Conservation (phyloP, 2,797 vertebrate genomes). For the Scarus forsteni region DNA sequence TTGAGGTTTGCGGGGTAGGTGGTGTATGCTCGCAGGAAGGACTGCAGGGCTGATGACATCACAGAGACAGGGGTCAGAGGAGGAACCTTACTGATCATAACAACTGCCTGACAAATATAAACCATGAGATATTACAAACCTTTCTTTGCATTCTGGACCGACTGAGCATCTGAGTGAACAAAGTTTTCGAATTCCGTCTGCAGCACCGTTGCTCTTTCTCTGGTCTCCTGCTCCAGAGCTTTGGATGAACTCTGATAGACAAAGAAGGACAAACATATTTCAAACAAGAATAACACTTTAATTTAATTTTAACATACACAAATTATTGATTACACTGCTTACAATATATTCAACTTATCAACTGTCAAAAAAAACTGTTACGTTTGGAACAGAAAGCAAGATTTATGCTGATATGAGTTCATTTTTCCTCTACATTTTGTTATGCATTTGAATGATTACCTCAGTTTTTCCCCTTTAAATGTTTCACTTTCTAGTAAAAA, state of each 20-base stretch:
- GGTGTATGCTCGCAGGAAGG: slow-evolving; percentile 92
- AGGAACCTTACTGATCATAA: no score
- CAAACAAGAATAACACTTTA: no score
- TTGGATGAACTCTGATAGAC: slow-evolving; percentile 78
- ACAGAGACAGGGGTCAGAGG: slow-evolving; percentile 4
- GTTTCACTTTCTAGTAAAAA: no score
- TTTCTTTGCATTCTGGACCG: slow-evolving; percentile 88
- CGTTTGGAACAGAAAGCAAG: no score
- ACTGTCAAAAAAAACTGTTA: no score
- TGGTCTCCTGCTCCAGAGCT: slow-evolving; percentile 85
- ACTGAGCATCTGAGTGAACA: slow-evolving; percentile 83
- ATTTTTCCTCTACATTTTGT: no score
- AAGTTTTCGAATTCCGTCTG: slow-evolving; percentile 93
- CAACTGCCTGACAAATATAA: neutral
- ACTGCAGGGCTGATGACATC: slow-evolving; percentile 90
- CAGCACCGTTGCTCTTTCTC: slow-evolving; percentile 89
- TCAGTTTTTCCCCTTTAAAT: no score
- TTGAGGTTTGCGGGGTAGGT: slow-evolving; percentile 91
- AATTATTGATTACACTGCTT: no score
- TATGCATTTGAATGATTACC: no score
- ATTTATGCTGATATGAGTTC: no score
- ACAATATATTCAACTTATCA: no score
- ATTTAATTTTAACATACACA: no score
- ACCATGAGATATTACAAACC: slow-evolving; percentile 69
- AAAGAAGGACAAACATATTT: neutral